Conservation (phyloP, 1,140 invertebrate genomes). For the Muscidifurax raptorellus region DNA sequence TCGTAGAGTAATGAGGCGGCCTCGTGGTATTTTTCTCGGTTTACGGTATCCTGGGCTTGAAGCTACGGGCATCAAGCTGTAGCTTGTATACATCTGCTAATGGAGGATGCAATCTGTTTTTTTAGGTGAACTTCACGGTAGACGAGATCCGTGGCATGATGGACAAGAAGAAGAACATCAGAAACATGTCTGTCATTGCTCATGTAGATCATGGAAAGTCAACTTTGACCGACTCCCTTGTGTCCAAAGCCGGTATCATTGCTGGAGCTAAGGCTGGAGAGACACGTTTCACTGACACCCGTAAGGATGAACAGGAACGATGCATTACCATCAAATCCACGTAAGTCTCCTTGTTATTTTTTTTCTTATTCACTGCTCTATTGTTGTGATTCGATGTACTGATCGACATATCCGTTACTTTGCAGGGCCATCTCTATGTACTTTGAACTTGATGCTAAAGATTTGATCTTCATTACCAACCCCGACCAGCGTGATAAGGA, state of each 20-base stretch:
- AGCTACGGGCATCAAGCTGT: not conserved
- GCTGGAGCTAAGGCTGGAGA: constrained; percentile 98
- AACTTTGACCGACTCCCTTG: constrained; percentile 98
- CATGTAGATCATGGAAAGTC: constrained; percentile 99
- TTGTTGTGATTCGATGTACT: not conserved
- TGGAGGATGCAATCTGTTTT: constrained; percentile 50
- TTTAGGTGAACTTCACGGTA: constrained; percentile 99
- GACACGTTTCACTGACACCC: constrained; percentile 98
- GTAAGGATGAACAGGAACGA: constrained; percentile 99
- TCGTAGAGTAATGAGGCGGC: not conserved
- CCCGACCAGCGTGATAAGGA: constrained; percentile 92
- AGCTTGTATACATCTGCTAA: not conserved
- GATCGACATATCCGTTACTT: not conserved
- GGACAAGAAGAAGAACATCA: constrained; percentile 99
- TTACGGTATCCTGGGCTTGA: not conserved
- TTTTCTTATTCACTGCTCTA: not conserved
- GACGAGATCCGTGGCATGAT: constrained; percentile 99
- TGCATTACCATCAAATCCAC: constrained; percentile 99
- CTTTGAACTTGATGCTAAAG: constrained; percentile 96
- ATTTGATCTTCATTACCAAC: constrained; percentile 92
- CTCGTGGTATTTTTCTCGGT: not conserved
- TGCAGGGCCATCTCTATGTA: constrained; percentile 97
- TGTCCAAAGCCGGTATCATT: constrained; percentile 99
- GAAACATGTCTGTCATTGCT: constrained; percentile 99
- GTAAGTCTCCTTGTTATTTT: constrained; percentile 79